Conservation (phyloP, 1,140 invertebrate genomes). For the Drosophila novamexicana region DNA sequence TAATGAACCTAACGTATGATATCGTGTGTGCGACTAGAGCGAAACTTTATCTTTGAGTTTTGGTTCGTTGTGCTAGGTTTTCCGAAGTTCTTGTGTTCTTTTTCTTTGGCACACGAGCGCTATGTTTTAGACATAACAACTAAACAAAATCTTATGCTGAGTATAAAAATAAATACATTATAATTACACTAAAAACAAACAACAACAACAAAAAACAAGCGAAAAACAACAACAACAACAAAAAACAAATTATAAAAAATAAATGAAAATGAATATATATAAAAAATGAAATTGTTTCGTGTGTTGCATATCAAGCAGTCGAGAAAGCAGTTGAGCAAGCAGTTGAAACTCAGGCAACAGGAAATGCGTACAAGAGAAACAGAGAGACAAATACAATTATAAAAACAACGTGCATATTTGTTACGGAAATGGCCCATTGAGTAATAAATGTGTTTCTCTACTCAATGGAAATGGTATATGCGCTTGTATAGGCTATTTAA, state of each 20-base stretch:
- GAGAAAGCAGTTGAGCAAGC: constrained; percentile 17
- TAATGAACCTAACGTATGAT: constrained; percentile 60
- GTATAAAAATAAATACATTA: constrained; percentile 77
- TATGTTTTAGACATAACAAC: constrained; percentile 56
- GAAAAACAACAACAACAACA: not conserved
- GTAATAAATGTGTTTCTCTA: no score
- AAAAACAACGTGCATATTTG: constrained; percentile 38
- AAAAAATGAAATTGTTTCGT: constrained; percentile 45
- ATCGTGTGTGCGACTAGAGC: constrained; percentile 10
- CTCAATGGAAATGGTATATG: not conserved
- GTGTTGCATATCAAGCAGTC: constrained; percentile 32
- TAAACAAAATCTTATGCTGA: constrained; percentile 81
- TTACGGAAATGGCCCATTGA: not conserved
- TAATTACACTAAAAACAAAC: constrained; percentile 60
- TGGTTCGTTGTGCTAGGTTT: constrained; percentile 68
- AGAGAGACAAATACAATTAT: constrained; percentile 67
- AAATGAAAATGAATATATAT: constrained; percentile 73
- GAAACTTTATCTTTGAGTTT: constrained; percentile 59
- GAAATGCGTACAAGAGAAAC: constrained; percentile 56
- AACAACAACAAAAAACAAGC: constrained; percentile 8
- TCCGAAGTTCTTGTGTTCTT: constrained; percentile 33
- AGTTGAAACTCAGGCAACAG: constrained; percentile 48
- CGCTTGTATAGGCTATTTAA: not conserved
- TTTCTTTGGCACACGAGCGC: constrained; percentile 54
- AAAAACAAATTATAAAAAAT: constrained; percentile 43